Evolutionary conservation across 2,888 invertebrate genomes (phyloP).

Genomic region (Volucella inflata): DNA sequence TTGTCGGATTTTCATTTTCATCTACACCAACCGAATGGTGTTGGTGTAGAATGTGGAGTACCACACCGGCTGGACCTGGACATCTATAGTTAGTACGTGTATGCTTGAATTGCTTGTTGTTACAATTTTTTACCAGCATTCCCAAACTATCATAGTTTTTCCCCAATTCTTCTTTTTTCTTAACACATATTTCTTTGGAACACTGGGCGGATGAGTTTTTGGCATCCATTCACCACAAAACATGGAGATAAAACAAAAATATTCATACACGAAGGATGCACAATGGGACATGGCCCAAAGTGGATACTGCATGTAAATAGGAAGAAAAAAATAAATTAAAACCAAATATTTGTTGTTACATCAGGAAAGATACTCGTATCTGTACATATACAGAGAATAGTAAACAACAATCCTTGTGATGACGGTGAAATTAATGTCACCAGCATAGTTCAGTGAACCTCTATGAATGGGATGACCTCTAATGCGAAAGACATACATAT

Average conservation of each 20-base stretch:
- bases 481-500: slow-evolving; percentile 60
- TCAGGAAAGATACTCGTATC: not conserved
- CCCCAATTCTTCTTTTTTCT: slow-evolving; percentile 2
- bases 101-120: slow-evolving; percentile 14
- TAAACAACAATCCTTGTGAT: slow-evolving; percentile 29
- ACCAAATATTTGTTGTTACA: too few species aligned
- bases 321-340: too few species aligned
- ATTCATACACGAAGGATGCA: slow-evolving; percentile 11
- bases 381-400: slow-evolving; percentile 12
- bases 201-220: slow-evolving; percentile 53
- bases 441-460: slow-evolving; percentile 59
- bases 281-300: too few species aligned
- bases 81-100: not conserved
- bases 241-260: slow-evolving; percentile 37
- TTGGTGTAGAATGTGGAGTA: slow-evolving; percentile 21
- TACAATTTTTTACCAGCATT: slow-evolving; percentile 32
- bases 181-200: not conserved
- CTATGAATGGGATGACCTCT: slow-evolving; percentile 58
- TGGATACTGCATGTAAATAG: too few species aligned
- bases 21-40: slow-evolving; percentile 25
- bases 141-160: slow-evolving; percentile 32
- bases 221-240: slow-evolving; percentile 48
- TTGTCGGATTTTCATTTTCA: slow-evolving; percentile 34
- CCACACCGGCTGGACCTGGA: slow-evolving; percentile 18
- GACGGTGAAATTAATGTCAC: slow-evolving; percentile 67